Evolutionary conservation across 1,140 invertebrate genomes (phyloP), one percentile per base, ranked within the genome.

Genomic region (Rhopalosiphum padi): DNA sequence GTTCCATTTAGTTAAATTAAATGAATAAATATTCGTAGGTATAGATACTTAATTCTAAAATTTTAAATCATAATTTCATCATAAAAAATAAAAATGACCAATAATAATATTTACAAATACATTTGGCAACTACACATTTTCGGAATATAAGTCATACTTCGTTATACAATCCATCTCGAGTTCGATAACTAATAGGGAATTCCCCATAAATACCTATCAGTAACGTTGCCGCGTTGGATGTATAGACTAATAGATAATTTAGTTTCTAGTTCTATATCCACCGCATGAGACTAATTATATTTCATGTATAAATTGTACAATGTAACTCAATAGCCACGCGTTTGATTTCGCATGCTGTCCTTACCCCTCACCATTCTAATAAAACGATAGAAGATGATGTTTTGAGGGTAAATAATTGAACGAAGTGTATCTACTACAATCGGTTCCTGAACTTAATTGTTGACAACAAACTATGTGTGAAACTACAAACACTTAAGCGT

Each of bases 391-490:
- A 23, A 35, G 11, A 25, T 55, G n/a, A 53, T 53, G 22, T 35
- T 8, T 0, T 89, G 37, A 53, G 37, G 48, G 35, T 89, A 55
- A 15, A 23, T 77, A 89, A 89, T 55, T 55, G 9, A 55, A 89
- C 8, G 23, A 18, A 35, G 87, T 55, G 51, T 11, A 55, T 11
- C 23, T 11, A 55, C 22, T 35, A 25, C 87, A 37, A 89, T 37
- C 9, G 35, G 35, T 46, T 89, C 55, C 41, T n/a, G 23, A 89
- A 55, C 23, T 89, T 89, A 89, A 89, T 89, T 89, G 87, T 37
- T 89, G 53, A 55, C 87, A 41, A 30, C 87, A 89, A 89, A 89
- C 87, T 89, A 89, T 89, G n/a, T 51, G 51, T 11, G 51, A 89
- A 55, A 89, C 51, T 55, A 25, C 21, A 89, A 37, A 25, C 51